phyloP scores from a whole-genome alignment of 2,797 vertebrate species.

The Gallinago solitaria region DNA sequence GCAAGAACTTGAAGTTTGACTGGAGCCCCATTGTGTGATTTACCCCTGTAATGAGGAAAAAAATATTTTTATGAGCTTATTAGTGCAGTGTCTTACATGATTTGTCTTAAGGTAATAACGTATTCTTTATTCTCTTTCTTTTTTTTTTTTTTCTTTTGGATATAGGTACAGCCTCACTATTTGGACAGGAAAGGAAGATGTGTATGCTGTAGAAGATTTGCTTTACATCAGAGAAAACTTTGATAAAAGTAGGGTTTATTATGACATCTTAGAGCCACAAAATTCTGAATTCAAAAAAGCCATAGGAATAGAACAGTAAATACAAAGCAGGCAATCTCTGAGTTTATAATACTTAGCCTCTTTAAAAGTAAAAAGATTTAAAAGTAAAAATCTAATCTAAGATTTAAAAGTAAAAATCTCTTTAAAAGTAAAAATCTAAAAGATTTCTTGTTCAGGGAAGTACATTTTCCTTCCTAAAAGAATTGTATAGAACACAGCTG shows the following conservation, averaged over 20 bases:
- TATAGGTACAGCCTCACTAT: slow-evolving; percentile 89
- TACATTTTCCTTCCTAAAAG: neutral
- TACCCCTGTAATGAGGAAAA: neutral
- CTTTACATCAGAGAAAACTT: slow-evolving; percentile 81
- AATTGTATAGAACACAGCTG: rapidly evolving
- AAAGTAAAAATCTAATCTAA: too few relatives aligned
- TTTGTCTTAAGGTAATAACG: neutral
- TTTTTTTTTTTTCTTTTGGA: neutral
- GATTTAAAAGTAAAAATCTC: too few relatives aligned
- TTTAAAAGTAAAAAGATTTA: neutral
- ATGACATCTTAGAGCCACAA: slow-evolving; percentile 86
- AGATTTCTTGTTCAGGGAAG: neutral
- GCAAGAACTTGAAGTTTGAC: neutral
- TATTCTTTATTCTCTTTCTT: neutral
- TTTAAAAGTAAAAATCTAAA: too few relatives aligned
- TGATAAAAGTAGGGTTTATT: slow-evolving; percentile 85
- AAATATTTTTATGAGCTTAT: neutral
- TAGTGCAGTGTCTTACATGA: neutral
- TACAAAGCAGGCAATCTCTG: neutral
- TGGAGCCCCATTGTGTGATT: neutral
- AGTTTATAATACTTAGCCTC: neutral
- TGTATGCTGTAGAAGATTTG: slow-evolving; percentile 82
- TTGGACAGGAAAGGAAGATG: slow-evolving; percentile 86
- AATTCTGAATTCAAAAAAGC: slow-evolving; percentile 77
- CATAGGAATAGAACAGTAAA: slow-evolving; percentile 41